These are phyloP conservation scores for Phalera bucephala DNA, from an alignment of 2,888 invertebrate genomes.

Conservation along the genomic window DNA sequence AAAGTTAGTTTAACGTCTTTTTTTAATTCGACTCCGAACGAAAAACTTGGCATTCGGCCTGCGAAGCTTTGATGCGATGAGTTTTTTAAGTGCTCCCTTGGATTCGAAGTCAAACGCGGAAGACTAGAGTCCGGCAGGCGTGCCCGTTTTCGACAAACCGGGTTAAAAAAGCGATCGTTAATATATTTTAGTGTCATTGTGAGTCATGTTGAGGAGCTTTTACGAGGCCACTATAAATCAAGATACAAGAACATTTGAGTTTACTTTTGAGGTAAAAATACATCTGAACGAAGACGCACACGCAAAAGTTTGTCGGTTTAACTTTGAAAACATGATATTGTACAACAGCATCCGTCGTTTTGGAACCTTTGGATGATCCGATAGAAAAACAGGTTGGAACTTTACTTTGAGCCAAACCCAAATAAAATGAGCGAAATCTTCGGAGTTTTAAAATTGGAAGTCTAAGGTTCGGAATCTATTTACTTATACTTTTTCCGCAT, in stretches of 20 bases:
- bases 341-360: constrained; percentile 7
- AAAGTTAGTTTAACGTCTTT: constrained; percentile 55
- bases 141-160: constrained; percentile 36
- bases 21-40: constrained; percentile 54
- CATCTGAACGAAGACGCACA: constrained; percentile 29
- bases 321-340: constrained; percentile 10
- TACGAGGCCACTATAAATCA: constrained; percentile 67
- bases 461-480: too few relatives aligned
- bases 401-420: too few relatives aligned
- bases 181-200: constrained; percentile 53
- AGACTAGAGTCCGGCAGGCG: constrained; percentile 23
- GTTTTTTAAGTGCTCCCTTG: constrained; percentile 40
- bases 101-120: constrained; percentile 30
- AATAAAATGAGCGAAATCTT: too few relatives aligned
- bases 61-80: constrained; percentile 33
- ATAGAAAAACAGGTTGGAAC: too few relatives aligned
- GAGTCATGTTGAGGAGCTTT: constrained; percentile 59
- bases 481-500: too few relatives aligned
- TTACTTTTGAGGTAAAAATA: constrained; percentile 69
- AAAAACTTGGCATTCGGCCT: constrained; percentile 67
- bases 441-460: too few relatives aligned
- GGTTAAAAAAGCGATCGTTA: constrained; percentile 54
- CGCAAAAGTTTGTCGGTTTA: constrained; percentile 22
- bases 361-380: constrained; percentile 6
- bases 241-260: constrained; percentile 51